Percentiles rank a stretch among this genome's conserved stretches.
These are phyloP conservation scores for Paraescarpia echinospica DNA, from an alignment of 1,140 invertebrate genomes.

Conservation along the genomic window DNA sequence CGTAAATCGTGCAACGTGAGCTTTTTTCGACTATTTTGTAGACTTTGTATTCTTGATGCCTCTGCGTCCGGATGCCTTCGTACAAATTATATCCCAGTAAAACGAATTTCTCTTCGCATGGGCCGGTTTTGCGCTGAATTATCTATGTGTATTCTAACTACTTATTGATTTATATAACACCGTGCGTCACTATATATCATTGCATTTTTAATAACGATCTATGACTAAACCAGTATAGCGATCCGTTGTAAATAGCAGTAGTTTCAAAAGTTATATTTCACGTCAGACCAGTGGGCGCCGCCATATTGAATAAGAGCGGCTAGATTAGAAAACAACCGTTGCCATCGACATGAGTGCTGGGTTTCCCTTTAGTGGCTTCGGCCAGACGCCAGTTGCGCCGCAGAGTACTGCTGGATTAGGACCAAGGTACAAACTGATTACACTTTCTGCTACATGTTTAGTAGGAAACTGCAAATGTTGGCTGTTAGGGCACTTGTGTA, in stretches of 20 bases:
- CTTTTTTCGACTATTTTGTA: background rate
- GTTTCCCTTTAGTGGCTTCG: background rate
- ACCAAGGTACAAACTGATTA: background rate
- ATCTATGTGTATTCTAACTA: background rate
- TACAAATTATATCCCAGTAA: background rate
- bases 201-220: background rate
- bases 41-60: background rate
- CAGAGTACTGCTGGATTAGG: background rate
- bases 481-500: too few species aligned
- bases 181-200: background rate
- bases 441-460: too few species aligned
- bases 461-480: too few species aligned
- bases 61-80: background rate
- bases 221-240: background rate
- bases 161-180: background rate
- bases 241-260: background rate
- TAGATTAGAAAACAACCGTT: background rate
- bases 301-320: background rate
- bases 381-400: background rate
- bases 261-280: background rate
- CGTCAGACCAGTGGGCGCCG: background rate
- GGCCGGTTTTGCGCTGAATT: background rate
- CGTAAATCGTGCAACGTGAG: background rate
- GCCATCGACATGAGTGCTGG: background rate
- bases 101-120: background rate